These are phyloP conservation scores for Cladorhizidae sp. DNA, from an alignment of 37 sponge, comb jelly and placozoan species.

Conservation along the genomic window DNA sequence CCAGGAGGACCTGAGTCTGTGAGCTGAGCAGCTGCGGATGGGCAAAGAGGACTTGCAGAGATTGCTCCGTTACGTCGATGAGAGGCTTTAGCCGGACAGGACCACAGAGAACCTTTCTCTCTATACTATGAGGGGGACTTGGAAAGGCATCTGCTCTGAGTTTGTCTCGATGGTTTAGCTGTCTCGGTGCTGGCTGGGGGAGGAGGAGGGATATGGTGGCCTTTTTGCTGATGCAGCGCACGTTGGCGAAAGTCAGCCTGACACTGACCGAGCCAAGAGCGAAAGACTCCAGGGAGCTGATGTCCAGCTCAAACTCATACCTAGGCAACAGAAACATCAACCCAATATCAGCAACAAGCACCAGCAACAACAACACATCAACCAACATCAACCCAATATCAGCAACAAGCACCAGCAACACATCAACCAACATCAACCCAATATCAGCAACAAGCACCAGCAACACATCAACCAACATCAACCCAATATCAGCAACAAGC, in stretches of 20 bases:
- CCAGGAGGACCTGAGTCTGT: neutral
- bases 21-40: constrained; percentile 36
- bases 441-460: too few relatives aligned
- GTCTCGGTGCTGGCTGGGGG: neutral
- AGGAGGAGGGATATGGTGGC: constrained; percentile 37
- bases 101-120: constrained; percentile 36
- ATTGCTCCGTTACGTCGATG: constrained; percentile 44
- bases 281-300: neutral
- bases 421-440: too few relatives aligned
- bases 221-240: constrained; percentile 30
- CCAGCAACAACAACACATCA: neutral
- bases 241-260: constrained; percentile 27
- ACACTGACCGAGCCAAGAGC: constrained; percentile 36
- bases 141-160: neutral
- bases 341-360: neutral
- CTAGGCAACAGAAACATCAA: neutral
- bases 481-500: too few relatives aligned
- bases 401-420: too few relatives aligned
- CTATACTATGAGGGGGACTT: neutral
- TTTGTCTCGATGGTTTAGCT: neutral
- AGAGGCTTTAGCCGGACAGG: constrained; percentile 40
- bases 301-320: neutral
- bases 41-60: constrained; percentile 10
- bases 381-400: too few relatives aligned
- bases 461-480: too few relatives aligned